Conservation (phyloP, 2,888 invertebrate genomes). For the Microdon myrmicae region DNA sequence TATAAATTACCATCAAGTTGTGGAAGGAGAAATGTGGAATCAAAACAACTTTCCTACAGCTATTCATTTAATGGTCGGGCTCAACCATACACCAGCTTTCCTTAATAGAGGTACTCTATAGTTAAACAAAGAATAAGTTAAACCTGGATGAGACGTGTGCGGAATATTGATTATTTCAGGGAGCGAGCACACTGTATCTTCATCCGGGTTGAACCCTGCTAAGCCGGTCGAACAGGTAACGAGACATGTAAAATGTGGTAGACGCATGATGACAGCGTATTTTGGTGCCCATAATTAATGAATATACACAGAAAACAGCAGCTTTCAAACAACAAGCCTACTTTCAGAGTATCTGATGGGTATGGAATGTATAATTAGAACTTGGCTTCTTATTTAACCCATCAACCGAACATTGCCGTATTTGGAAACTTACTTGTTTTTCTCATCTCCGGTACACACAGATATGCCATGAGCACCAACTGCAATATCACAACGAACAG, state of each 20-base stretch:
- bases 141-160: slow-evolving; percentile 1
- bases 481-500: slow-evolving; percentile 71
- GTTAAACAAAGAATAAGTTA: slow-evolving; percentile 14
- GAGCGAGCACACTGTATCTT: too few species aligned
- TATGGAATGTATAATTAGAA: neutral
- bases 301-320: slow-evolving; percentile 6
- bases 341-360: neutral
- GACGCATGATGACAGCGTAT: slow-evolving; percentile 19
- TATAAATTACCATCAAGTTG: slow-evolving; percentile 6
- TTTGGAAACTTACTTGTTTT: slow-evolving; percentile 67
- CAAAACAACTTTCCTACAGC: neutral
- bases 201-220: neutral
- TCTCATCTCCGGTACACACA: slow-evolving; percentile 75
- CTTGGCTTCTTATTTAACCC: neutral
- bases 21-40: neutral
- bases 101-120: neutral
- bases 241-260: slow-evolving; percentile 12
- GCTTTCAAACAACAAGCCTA: neutral
- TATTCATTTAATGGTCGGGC: neutral
- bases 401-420: neutral
- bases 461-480: slow-evolving; percentile 87
- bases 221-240: slow-evolving; percentile 23
- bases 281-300: slow-evolving; percentile 17
- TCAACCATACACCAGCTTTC: neutral
- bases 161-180: slow-evolving; percentile 2